These are phyloP conservation scores for Agrilus planipennis DNA, from an alignment of 1,140 invertebrate species.

Conservation along the genomic window DNA sequence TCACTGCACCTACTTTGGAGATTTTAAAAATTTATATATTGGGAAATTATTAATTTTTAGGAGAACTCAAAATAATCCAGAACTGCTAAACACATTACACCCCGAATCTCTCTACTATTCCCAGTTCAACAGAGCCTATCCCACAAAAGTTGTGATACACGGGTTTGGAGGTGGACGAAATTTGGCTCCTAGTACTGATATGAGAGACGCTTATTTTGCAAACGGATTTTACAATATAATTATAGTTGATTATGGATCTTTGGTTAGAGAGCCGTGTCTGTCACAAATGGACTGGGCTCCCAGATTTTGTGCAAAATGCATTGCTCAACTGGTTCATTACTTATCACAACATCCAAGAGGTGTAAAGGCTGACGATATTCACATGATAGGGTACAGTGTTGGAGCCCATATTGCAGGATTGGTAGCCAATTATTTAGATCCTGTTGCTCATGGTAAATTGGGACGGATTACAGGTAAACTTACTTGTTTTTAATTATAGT, in stretches of 20 bases:
- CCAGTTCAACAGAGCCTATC: conserved; percentile 58
- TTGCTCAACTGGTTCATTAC: conserved; percentile 68
- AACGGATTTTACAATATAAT: conserved; percentile 74
- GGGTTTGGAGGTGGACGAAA: conserved; percentile 71
- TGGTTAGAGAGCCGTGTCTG: conserved; percentile 72
- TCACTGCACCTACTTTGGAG: no score
- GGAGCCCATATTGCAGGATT: conserved; percentile 76
- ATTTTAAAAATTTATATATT: no score
- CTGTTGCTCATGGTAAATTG: conserved; percentile 47
- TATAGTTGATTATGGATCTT: conserved; percentile 69
- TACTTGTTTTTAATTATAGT: no score
- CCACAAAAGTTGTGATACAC: conserved; percentile 71
- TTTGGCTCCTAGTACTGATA: conserved; percentile 66
- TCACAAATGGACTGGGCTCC: conserved; percentile 75
- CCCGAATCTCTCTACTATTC: conserved; percentile 55
- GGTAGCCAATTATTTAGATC: conserved; percentile 60
- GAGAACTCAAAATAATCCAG: conserved; percentile 58
- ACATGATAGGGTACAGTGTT: conserved; percentile 74
- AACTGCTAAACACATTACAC: conserved; percentile 55
- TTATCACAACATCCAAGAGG: conserved; percentile 62
- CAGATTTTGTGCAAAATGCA: conserved; percentile 63
- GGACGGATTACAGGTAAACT: conserved; percentile 62
- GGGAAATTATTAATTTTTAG: no score
- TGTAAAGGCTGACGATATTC: conserved; percentile 56
- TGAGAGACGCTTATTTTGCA: conserved; percentile 67